Evolutionary conservation across 2,888 invertebrate genomes (phyloP), one percentile per base, ranked within the genome.

Genomic region (Microplitis deprimator): DNA sequence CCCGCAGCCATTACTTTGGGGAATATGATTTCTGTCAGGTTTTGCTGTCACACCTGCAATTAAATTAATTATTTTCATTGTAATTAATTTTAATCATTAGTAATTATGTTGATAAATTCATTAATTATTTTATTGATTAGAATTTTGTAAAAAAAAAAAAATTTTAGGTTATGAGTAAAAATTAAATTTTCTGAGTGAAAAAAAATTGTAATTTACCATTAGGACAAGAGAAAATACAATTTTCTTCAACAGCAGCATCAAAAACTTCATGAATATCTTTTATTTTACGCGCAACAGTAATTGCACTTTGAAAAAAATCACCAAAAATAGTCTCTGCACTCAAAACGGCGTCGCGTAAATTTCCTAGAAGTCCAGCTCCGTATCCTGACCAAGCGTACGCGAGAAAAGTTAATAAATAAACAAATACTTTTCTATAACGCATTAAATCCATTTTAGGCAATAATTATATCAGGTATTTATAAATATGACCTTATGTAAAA

Each of bases 1-100:
- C 6, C 97, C 97, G 90, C 97, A 97, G 17, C 97, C 97, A 90
- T 97, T 94, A 16, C 95, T 93, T 76, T 92, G 91, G 7, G 96
- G 95, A 41, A 92, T 90, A 85, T 97, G 95, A 85, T 94, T 94
- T 88, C 93, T 92, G 86, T 96, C 94, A 38, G 93, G 92, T 72
- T 93, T 93, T 59, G 95, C 93, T 81, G 91, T 91, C 5, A 91
- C 91, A 70, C 94, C 96, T 93, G 86, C 70, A 91, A 91, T 80
- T 69, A 82, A 80, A 79, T 73, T 20, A 77, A 7, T 74, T 69
- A 69, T 76, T 61, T 59, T 67, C 72, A 29, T 3, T 4, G 0
- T 29, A 29, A 29, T 29, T 29, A 29, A 29, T 29, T 29, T 29
- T 29, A 29, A 29, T 29, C 3, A 29, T 3, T 29, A 3, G 3